phyloP scores from a whole-genome alignment of 2,113 vertebrate species.

The Leucopsar rothschildi region DNA sequence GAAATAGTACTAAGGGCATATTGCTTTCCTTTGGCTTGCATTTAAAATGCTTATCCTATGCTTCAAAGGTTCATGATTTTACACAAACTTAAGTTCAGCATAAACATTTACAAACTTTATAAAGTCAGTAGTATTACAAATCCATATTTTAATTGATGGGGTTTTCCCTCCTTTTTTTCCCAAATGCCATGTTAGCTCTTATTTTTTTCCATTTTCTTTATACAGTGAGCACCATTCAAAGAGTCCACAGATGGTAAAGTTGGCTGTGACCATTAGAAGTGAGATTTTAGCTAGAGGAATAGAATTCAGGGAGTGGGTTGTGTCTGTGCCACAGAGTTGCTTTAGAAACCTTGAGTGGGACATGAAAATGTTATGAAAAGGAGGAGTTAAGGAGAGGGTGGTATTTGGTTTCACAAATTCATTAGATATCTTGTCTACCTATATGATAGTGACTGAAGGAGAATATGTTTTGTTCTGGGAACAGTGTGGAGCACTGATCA shows the following conservation, averaged over 20 bases:
- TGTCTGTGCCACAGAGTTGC: neutral
- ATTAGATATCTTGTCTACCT: neutral
- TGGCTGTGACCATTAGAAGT: neutral
- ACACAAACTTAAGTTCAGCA: neutral
- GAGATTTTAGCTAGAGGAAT: neutral
- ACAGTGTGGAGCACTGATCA: neutral
- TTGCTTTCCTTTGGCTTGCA: constrained; percentile 7
- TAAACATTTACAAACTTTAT: neutral
- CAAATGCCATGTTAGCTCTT: neutral
- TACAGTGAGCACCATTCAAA: neutral
- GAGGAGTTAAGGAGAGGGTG: neutral
- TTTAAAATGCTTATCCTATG: constrained; percentile 5
- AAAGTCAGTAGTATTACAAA: neutral
- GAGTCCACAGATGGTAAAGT: neutral
- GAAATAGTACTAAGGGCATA: constrained; percentile 18
- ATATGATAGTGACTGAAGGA: neutral
- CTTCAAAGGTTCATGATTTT: neutral
- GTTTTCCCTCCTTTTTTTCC: accelerated
- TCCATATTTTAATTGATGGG: neutral
- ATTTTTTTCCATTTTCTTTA: neutral
- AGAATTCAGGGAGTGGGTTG: neutral
- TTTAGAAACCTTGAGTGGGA: neutral
- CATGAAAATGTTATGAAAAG: neutral
- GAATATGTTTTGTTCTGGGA: neutral
- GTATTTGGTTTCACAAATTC: neutral